phyloP scores from a whole-genome alignment of 1,140 invertebrate species.

The Neodiprion fabricii region DNA sequence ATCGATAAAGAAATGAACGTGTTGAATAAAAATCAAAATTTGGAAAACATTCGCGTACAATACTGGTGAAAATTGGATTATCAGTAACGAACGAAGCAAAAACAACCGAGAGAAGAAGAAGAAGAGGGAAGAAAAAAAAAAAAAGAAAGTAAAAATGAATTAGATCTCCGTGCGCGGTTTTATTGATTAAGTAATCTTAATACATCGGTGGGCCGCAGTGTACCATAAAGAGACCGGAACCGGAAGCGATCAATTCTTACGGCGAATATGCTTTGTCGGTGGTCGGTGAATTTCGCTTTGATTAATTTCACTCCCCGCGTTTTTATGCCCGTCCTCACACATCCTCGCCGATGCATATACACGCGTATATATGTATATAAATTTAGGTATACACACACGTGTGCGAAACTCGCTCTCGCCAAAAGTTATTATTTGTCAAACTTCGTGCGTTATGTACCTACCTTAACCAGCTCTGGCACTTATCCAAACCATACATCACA shows the following conservation, averaged over 20 bases:
- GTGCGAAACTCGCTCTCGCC: neutral
- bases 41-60: too few species aligned
- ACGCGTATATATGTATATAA: too few species aligned
- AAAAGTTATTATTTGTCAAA: neutral
- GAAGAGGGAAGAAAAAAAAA: constrained; percentile 18
- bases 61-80: too few species aligned
- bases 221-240: constrained; percentile 63
- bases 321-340: constrained; percentile 26
- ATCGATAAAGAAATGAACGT: too few species aligned
- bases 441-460: neutral
- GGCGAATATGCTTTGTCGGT: constrained; percentile 63
- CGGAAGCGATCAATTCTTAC: constrained; percentile 63
- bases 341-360: too few species aligned
- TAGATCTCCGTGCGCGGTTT: constrained; percentile 52
- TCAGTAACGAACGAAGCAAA: constrained; percentile 12
- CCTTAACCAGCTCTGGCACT: neutral
- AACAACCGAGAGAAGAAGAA: constrained; percentile 28
- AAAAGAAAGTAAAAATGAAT: constrained; percentile 54
- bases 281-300: constrained; percentile 65
- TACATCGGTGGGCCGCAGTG: constrained; percentile 63
- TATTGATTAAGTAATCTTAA: constrained; percentile 66
- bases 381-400: too few species aligned
- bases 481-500: neutral
- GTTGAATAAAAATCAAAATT: too few species aligned
- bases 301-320: constrained; percentile 56